Base-by-base conservation (phyloP, 2,797 vertebrate species). In the Cossypha niveicapilla region DNA sequence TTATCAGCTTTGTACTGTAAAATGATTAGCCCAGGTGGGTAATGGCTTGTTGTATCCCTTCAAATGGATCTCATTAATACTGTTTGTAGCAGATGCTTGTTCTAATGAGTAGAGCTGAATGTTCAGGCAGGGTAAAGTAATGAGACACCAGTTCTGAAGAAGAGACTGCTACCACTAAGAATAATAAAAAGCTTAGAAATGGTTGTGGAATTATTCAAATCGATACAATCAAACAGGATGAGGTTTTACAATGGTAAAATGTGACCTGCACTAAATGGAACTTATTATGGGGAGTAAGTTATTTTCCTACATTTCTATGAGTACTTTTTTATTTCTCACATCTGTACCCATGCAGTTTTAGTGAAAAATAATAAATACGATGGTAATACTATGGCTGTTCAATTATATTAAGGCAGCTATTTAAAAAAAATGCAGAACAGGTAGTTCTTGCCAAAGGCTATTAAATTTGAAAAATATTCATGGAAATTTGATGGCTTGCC, bases 61-160 rank as follows among this genome's bases (percentile, higher is more conserved):
- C 94, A 66, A 95, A 91, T 51, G 41, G 92, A 86, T 95, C 93
- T 97, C 94, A 94, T 98, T 97, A 97, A 96, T 97, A 62, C 90
- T 86, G 76, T 90, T 96, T 93, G 94, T 94, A 97, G 94, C 96
- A 97, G 97, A 96, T 97, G 96, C 97, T 97, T 97, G 77, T 95
- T 96, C 94, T 97, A 96, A 96, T 97, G 95, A 97, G 93, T 76
- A 54, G 85, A 97, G 89, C 94, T 86, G 88, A 96, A 93, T 94
- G 92, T 97, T 97, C 94, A 97, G 91, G 81, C 87, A 94, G 90
- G 87, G 73, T 94, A 74, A 95, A 84, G 93, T 96, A 97, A 95
- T 94, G 88, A 96, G 88, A 90, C 11, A 17, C 86, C 72, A 88
- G 65, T 96, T 77, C 87, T 83, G 67, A 62, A 92, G 90, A 92